These are phyloP conservation scores for Nomada ferruginata DNA, from an alignment of 2,888 invertebrate species.

Conservation along the genomic window DNA sequence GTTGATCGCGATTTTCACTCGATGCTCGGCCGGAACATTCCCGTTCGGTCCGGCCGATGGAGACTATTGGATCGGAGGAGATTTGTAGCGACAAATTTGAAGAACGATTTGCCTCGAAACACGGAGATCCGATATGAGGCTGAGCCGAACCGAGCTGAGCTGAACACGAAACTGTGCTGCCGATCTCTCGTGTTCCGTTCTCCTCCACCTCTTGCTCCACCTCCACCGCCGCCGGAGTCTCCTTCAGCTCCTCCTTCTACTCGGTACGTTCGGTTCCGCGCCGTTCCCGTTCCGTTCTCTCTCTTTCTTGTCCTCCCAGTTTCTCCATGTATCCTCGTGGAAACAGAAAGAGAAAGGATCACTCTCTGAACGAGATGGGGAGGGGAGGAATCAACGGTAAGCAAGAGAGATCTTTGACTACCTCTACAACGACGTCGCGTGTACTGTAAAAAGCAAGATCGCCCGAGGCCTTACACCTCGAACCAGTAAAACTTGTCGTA, in stretches of 20 bases:
- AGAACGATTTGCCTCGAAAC: constrained; percentile 53
- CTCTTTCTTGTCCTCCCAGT: constrained; percentile 53
- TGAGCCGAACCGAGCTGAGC: constrained; percentile 75
- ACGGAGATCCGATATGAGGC: constrained; percentile 68
- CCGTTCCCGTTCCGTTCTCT: constrained; percentile 74
- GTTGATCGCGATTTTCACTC: constrained; percentile 32
- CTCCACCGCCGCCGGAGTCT: constrained; percentile 58
- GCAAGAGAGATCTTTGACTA: constrained; percentile 74
- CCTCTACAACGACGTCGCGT: constrained; percentile 69
- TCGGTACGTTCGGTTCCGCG: constrained; percentile 72
- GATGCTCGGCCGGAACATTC: constrained; percentile 31
- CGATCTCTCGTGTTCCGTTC: constrained; percentile 80
- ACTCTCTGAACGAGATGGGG: constrained; percentile 28
- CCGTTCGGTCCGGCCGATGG: constrained; percentile 9
- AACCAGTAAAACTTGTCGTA: constrained; percentile 83
- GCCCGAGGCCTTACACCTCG: constrained; percentile 82
- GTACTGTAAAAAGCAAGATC: constrained; percentile 79
- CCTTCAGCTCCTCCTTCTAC: constrained; percentile 74
- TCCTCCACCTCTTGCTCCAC: constrained; percentile 71
- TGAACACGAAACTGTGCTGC: constrained; percentile 80
- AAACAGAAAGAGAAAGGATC: constrained; percentile 62
- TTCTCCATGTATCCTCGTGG: constrained; percentile 52
- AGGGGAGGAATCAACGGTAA: constrained; percentile 64
- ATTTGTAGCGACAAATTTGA: constrained; percentile 41
- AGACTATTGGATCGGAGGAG: constrained; percentile 5